These are phyloP conservation scores for Pimephales promelas DNA, from an alignment of 2,113 vertebrate species.

Conservation along the genomic window DNA sequence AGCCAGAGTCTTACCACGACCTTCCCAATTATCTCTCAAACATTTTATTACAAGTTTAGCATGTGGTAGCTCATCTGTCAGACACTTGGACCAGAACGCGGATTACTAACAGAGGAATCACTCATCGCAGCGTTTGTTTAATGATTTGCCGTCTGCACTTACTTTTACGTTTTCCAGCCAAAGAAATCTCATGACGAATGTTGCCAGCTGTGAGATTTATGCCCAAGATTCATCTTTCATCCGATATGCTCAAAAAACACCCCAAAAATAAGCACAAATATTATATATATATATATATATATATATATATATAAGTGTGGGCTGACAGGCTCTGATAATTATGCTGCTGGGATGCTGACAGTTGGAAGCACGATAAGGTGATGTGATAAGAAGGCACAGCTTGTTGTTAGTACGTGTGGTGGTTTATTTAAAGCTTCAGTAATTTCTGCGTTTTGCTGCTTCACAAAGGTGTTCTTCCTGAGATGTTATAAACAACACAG, in stretches of 20 bases:
- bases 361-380: conserved; percentile 20
- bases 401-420: conserved; percentile 8
- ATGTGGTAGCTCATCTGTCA: conserved; percentile 42
- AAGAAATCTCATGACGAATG: conserved; percentile 31
- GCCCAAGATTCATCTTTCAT: conserved; percentile 23
- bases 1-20: conserved; percentile 78
- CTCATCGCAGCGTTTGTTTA: conserved; percentile 60
- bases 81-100: not conserved
- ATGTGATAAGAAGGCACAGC: conserved; percentile 5
- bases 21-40: conserved; percentile 87
- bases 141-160: conserved; percentile 24
- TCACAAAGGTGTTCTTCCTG: conserved; percentile 1
- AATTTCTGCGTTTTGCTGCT: conserved; percentile 30
- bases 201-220: conserved; percentile 40
- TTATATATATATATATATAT: too few species aligned
- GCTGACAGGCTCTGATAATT: conserved; percentile 25
- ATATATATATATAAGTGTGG: not conserved
- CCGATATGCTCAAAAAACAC: conserved; percentile 23
- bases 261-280: not conserved
- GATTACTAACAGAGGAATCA: conserved; percentile 67
- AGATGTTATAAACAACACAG: conserved; percentile 1
- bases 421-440: conserved; percentile 30
- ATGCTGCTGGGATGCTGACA: conserved; percentile 21
- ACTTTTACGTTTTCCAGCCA: conserved; percentile 37
- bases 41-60: conserved; percentile 84